Base-by-base conservation (phyloP, 2,888 invertebrate genomes). In the Megamerina dolium region DNA sequence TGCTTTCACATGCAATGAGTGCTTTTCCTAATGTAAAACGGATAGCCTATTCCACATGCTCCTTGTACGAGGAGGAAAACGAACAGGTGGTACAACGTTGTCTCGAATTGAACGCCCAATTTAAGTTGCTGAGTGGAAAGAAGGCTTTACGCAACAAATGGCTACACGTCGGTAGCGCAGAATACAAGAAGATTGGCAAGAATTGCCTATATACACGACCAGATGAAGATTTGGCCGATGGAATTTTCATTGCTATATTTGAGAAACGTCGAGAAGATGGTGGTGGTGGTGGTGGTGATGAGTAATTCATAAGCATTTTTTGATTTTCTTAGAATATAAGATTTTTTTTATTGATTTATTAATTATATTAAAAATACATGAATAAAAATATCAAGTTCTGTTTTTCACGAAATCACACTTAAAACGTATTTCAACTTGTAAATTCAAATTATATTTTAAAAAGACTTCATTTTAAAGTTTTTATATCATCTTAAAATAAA, bases 21-120 rank as follows among this genome's bases (percentile, higher is more conserved):
- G 73, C 77, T 1, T 95, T 94, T 68, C 90, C 94, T 0, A 79
- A 79, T 45, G 90, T 83, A 0, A 85, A 88, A 62, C 76, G 85
- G 43, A 82, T 99, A 13, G 87, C 95, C 3, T 99, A 99, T 70
- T 97, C 96, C 29, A 99, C 99, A 0, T 99, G 99, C 63, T 99
- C 97, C 0, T 60, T 92, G 9, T 79, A 87, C 64, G 78, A 82
- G 1, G 85, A 90, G 71, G 95, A 96, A 74, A 99, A 99, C 65
- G 99, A 99, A 71, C 75, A 82, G 55, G 96, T 99, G n/a, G 64
- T 72, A 3, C 55, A 65, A 46, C 59, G 60, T 10, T 68, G 64
- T 41, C 48, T 72, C 2, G 48, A 63, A 37, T 23, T 58, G 1
- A 66, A 67, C 54, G 60, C 75, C 0, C 73, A 77, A 36, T 87